Evolutionary conservation across 2,113 vertebrate genomes (phyloP), one percentile per base, ranked within the genome.

Genomic region (Oplegnathus fasciatus): DNA sequence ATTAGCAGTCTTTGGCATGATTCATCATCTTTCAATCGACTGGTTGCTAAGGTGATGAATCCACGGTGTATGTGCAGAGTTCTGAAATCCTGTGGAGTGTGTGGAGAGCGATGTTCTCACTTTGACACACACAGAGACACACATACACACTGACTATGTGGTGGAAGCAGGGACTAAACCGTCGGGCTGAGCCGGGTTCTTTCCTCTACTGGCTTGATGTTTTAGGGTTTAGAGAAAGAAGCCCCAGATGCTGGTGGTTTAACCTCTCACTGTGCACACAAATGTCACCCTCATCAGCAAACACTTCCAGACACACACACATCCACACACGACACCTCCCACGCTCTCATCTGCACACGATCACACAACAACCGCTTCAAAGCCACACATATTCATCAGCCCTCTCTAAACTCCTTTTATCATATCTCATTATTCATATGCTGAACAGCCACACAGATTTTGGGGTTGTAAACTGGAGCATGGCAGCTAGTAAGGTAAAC

Each of bases 11-110:
- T 93, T 90, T 85, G 86, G 86, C 86, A 78, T 90, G 91, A 93
- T 90, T 95, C 89, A 92, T 93, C 90, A 93, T 92, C 90, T 89
- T 94, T 93, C 86, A 92, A 88, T 93, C 70, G 89, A 84, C 83
- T 85, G 87, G 94, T 95, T 94, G 93, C 93, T 93, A 95, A 89
- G 92, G 94, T 82, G 88, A 94, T 94, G 92, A 88, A 88, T 88
- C 87, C 89, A 81, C 69, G 14, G 91, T 89, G 85, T 78, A 79
- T 91, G 89, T 87, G 75, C 82, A 78, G 85, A 72, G 85, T 60
- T 75, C 73, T 88, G 89, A 86, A 88, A 86, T 90, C 78, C 82
- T 84, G 88, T 71, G 58, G 78, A 89, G 90, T 78, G 82, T 88
- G 78, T 75, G 71, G 87, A 84, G 83, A 90, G 80, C 64, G 24